A percentile compares a stretch with the other conserved stretches of the same genome.
These are phyloP conservation scores for Pluvianellus socialis DNA, from an alignment of 2,113 vertebrate genomes.

Conservation along the genomic window DNA sequence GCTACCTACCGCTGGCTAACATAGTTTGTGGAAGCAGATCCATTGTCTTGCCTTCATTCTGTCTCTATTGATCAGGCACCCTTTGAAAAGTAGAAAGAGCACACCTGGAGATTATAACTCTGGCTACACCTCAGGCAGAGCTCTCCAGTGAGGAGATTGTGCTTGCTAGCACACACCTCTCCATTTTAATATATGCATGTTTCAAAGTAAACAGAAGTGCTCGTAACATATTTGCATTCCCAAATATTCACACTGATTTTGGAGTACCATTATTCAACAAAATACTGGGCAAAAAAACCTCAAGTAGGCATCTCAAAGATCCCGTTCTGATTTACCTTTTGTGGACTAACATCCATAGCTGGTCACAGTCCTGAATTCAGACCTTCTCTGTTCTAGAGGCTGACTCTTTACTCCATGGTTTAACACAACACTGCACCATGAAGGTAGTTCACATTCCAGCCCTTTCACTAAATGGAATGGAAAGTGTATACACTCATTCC, in stretches of 20 bases:
- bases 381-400: background rate
- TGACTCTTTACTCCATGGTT: background rate
- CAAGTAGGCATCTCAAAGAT: background rate
- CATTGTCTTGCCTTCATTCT: background rate
- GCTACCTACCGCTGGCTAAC: background rate
- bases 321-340: background rate
- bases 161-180: background rate
- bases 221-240: background rate
- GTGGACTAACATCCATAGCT: background rate
- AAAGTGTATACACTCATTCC: constrained; percentile 8
- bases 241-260: constrained; percentile 10
- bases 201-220: background rate
- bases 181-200: background rate
- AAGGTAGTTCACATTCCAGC: constrained; percentile 12
- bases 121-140: background rate
- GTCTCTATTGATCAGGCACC: background rate
- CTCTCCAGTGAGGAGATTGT: background rate
- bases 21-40: background rate
- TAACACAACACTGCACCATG: background rate
- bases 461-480: background rate
- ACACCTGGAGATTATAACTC: background rate
- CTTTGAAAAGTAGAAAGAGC: background rate
- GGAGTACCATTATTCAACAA: background rate
- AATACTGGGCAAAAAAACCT: background rate
- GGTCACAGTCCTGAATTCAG: background rate